These are phyloP conservation scores for Bombyx mandarina DNA, from an alignment of 1,140 invertebrate genomes.

Conservation along the genomic window DNA sequence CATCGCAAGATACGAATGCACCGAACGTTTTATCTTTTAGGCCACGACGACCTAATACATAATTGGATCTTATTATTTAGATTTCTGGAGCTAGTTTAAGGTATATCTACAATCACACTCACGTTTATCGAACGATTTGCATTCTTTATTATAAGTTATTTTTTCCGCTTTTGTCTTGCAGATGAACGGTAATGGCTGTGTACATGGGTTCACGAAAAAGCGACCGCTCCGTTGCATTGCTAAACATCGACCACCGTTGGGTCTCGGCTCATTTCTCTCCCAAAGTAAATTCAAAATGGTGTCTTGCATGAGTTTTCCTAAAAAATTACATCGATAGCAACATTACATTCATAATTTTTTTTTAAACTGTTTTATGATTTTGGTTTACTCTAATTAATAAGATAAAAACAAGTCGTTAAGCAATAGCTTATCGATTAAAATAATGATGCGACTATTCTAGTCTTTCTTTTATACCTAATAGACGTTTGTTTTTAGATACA, in stretches of 20 bases:
- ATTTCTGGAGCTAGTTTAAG: not conserved
- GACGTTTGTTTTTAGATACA: too few species aligned
- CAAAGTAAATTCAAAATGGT: conserved; percentile 34
- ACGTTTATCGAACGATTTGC: conserved; percentile 33
- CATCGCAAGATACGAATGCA: too few species aligned
- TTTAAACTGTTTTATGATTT: too few species aligned
- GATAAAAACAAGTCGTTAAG: too few species aligned
- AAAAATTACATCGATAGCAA: not conserved
- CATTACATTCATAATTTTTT: too few species aligned
- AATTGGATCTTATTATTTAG: too few species aligned
- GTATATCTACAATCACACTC: conserved; percentile 13
- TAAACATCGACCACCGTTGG: conserved; percentile 32
- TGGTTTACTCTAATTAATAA: too few species aligned
- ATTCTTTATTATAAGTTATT: conserved; percentile 26
- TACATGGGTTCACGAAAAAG: conserved; percentile 30
- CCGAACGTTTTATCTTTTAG: too few species aligned
- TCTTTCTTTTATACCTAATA: too few species aligned
- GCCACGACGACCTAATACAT: too few species aligned
- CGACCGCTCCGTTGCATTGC: conserved; percentile 27
- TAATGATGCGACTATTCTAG: too few species aligned
- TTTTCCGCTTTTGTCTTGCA: conserved; percentile 30
- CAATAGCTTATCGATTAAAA: too few species aligned
- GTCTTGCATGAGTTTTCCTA: conserved; percentile 24
- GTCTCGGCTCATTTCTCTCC: conserved; percentile 27
- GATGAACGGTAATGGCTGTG: conserved; percentile 25